Conservation (phyloP, 2,113 vertebrate genomes). For the Varanus salvator region DNA sequence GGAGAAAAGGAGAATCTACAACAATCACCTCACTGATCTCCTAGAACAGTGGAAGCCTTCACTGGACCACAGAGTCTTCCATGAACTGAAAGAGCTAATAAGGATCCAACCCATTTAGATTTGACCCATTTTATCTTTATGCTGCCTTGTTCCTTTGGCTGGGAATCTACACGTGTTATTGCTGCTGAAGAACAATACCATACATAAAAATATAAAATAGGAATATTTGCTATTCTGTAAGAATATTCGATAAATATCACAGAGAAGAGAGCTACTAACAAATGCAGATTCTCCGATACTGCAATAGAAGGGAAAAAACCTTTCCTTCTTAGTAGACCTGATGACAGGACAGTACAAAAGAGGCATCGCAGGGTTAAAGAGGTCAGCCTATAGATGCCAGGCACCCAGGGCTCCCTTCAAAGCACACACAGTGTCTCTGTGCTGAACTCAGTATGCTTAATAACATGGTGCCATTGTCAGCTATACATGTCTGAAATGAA, state of each 20-base stretch:
- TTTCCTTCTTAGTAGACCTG: neutral
- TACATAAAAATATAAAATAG: too few relatives aligned
- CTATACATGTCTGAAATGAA: neutral
- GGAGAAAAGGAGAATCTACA: too few relatives aligned
- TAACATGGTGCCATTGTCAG: neutral
- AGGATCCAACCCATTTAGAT: neutral
- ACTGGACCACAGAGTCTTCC: too few relatives aligned
- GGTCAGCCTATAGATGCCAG: neutral
- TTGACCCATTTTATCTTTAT: neutral
- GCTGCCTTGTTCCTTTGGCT: neutral
- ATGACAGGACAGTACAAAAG: neutral
- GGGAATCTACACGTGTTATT: neutral
- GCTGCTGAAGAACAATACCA: neutral
- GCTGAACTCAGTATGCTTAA: neutral
- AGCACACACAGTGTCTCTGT: accelerated
- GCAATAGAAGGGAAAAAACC: neutral
- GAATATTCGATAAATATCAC: neutral
- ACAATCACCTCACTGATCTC: too few relatives aligned
- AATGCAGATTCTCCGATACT: neutral
- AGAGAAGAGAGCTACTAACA: neutral
- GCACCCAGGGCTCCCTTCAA: neutral
- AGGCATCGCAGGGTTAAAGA: neutral
- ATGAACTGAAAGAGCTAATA: too few relatives aligned
- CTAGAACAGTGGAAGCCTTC: too few relatives aligned
- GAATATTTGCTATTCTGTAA: too few relatives aligned